phyloP scores from a whole-genome alignment of 2,113 vertebrate species.

The Epinephelus fuscoguttatus region DNA sequence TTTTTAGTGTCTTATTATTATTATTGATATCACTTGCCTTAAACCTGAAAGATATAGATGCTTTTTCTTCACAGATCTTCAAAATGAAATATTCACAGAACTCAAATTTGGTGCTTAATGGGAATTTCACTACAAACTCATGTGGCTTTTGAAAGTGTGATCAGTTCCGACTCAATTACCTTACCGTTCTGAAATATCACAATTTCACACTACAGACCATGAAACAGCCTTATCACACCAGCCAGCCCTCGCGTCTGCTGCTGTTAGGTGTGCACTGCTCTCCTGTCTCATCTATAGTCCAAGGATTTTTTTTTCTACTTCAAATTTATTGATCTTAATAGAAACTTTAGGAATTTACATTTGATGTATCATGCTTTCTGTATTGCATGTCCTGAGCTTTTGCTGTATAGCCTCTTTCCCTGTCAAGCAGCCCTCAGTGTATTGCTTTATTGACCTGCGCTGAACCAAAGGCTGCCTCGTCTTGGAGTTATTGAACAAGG shows the following conservation, averaged over 20 bases:
- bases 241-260: conserved; percentile 21
- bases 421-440: conserved; percentile 31
- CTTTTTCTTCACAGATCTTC: neutral
- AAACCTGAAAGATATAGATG: neutral
- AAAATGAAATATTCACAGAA: conserved; percentile 24
- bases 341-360: conserved; percentile 25
- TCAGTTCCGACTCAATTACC: conserved; percentile 54
- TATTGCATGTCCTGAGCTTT: neutral
- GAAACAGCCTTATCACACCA: conserved; percentile 48
- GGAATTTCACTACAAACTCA: neutral
- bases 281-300: conserved; percentile 12
- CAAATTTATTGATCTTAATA: conserved; percentile 23
- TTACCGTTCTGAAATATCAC: conserved; percentile 48
- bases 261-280: neutral
- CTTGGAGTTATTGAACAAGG: conserved; percentile 23
- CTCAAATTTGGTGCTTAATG: neutral
- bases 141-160: neutral
- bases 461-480: conserved; percentile 7
- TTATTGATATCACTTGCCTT: neutral
- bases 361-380: neutral
- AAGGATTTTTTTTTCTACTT: neutral
- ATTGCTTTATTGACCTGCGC: conserved; percentile 51
- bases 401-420: conserved; percentile 17
- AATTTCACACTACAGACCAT: conserved; percentile 48
- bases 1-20: neutral